Conservation (phyloP, 2,113 vertebrate genomes). For the Kryptolebias marmoratus region DNA sequence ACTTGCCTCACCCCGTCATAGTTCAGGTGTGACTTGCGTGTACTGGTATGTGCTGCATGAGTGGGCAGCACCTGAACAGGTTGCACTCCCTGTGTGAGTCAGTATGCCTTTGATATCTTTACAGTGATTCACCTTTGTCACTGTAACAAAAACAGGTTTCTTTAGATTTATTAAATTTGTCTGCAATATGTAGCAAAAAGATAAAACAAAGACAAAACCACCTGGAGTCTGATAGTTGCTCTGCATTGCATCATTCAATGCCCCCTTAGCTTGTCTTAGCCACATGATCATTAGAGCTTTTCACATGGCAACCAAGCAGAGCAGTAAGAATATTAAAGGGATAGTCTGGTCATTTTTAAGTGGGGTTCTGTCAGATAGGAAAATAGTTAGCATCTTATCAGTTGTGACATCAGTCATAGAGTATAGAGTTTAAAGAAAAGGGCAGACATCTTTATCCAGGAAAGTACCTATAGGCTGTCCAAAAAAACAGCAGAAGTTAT, state of each 20-base stretch:
- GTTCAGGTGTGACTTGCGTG: conserved; percentile 24
- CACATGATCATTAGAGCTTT: conserved; percentile 15
- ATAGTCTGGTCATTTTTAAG: too few relatives aligned
- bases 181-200: too few relatives aligned
- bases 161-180: neutral
- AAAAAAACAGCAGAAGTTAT: too few relatives aligned
- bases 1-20: neutral
- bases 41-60: conserved; percentile 54
- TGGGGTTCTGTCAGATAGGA: too few relatives aligned
- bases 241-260: conserved; percentile 65
- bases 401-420: too few relatives aligned
- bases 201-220: conserved; percentile 14
- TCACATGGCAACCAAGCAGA: conserved; percentile 45
- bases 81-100: conserved; percentile 61
- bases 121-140: conserved; percentile 16
- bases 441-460: too few relatives aligned
- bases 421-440: too few relatives aligned
- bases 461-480: too few relatives aligned
- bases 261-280: conserved; percentile 32
- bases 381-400: too few relatives aligned
- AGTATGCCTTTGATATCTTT: conserved; percentile 28
- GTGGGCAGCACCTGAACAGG: conserved; percentile 59
- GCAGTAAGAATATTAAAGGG: conserved; percentile 1
- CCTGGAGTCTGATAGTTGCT: conserved; percentile 55
- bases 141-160: neutral